Percentiles rank a stretch among this genome's conserved stretches.
Conservation (phyloP, 2,113 vertebrate species). For the Ptychochromis oligacanthus region DNA sequence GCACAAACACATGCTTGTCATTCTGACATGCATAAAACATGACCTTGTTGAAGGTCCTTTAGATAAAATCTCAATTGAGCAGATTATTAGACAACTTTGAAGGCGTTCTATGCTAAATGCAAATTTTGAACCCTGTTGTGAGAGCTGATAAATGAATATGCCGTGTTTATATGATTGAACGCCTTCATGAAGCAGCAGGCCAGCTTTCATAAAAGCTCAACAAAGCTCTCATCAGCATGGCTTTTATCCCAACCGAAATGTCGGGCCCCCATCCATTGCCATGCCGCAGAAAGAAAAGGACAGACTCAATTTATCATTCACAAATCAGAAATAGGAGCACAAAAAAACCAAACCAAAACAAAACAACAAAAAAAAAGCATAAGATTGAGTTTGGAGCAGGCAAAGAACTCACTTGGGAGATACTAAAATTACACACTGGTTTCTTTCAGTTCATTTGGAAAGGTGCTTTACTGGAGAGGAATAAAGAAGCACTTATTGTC, state of each 20-base stretch:
- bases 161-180: constrained; percentile 31
- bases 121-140: constrained; percentile 10
- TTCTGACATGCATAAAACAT: not conserved
- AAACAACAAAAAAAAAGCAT: not conserved
- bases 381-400: constrained; percentile 33
- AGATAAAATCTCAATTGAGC: not conserved
- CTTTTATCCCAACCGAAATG: constrained; percentile 39
- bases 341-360: too few species aligned
- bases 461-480: constrained; percentile 35
- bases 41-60: not conserved
- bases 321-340: constrained; percentile 14
- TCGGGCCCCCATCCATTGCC: not conserved
- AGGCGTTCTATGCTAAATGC: not conserved
- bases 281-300: not conserved
- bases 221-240: constrained; percentile 45
- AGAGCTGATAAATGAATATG: constrained; percentile 18
- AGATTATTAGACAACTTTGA: constrained; percentile 5
- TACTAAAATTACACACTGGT: constrained; percentile 21
- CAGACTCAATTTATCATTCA: constrained; percentile 11
- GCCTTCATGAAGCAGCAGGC: constrained; percentile 7
- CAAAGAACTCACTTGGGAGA: constrained; percentile 26
- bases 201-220: constrained; percentile 40
- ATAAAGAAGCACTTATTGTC: constrained; percentile 39
- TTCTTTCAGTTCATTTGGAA: constrained; percentile 45
- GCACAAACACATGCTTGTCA: not conserved